A percentile compares a stretch with the other conserved stretches of the same genome.
Evolutionary conservation across 2,113 vertebrate genomes (phyloP).

Genomic region (Heliornis fulica): DNA sequence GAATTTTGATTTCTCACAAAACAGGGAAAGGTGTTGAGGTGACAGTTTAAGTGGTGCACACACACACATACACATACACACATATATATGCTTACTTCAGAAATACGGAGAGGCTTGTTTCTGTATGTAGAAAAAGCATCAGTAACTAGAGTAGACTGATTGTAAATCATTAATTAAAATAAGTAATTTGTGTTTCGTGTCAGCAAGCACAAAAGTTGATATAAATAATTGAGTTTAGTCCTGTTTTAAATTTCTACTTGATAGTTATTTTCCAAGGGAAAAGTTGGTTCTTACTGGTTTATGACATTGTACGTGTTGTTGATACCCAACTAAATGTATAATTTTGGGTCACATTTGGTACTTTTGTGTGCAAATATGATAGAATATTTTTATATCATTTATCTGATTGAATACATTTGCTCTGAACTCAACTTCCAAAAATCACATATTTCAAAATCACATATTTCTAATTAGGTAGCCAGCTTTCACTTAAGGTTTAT

Average conservation of each 20-base stretch:
- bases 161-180: neutral
- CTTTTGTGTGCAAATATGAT: neutral
- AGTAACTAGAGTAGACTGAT: neutral
- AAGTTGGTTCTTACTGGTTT: neutral
- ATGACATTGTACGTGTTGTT: neutral
- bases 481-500: neutral
- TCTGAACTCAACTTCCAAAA: too few species aligned
- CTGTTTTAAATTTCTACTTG: neutral
- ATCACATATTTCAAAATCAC: accelerated
- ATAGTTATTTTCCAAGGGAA: neutral
- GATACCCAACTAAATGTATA: neutral
- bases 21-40: neutral
- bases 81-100: neutral
- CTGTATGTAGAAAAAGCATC: neutral
- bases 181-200: neutral
- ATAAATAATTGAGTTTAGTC: neutral
- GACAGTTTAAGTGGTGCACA: neutral
- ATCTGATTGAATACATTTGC: neutral
- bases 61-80: neutral
- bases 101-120: neutral
- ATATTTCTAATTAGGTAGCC: neutral
- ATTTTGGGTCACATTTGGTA: neutral
- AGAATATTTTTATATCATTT: neutral
- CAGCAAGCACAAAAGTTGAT: neutral
- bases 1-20: neutral